Evolutionary conservation across 2,797 vertebrate species (phyloP).

Genomic region (Myioborus miniatus): DNA sequence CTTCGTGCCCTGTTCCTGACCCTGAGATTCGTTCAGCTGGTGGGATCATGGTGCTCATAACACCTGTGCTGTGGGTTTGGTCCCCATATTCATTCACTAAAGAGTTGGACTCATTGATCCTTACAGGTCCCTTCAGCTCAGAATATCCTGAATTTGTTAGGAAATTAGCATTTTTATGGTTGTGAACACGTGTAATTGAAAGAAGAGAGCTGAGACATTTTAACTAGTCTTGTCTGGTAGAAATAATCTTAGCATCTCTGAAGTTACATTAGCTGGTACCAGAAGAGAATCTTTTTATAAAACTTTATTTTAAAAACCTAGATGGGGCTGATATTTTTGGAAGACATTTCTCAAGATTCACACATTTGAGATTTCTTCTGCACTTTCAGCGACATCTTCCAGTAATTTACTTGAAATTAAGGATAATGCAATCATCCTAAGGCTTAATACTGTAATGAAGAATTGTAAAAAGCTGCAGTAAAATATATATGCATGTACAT

Average conservation of each 20-base stretch:
- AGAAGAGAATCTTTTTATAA: not conserved
- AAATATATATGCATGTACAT: not conserved
- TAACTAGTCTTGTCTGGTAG: not conserved
- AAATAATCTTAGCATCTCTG: not conserved
- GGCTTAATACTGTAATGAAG: not conserved
- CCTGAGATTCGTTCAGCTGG: not conserved
- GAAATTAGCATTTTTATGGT: not conserved
- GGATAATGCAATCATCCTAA: not conserved
- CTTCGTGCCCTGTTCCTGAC: not conserved
- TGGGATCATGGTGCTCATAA: not conserved
- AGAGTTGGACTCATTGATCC: accelerated
- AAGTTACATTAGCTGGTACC: not conserved
- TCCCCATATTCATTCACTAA: not conserved
- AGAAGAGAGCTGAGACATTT: not conserved
- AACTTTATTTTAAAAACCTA: not conserved
- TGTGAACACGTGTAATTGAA: not conserved
- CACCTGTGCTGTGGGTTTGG: accelerated
- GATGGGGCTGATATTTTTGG: not conserved
- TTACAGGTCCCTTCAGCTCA: not conserved
- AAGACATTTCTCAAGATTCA: not conserved
- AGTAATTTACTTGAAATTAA: not conserved
- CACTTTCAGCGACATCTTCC: not conserved
- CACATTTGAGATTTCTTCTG: not conserved
- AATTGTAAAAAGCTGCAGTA: not conserved
- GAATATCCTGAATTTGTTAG: not conserved